Percentiles rank a stretch among this genome's conserved stretches.
Evolutionary conservation across 1,140 invertebrate species (phyloP).

Genomic region (Diorhabda elongata): DNA sequence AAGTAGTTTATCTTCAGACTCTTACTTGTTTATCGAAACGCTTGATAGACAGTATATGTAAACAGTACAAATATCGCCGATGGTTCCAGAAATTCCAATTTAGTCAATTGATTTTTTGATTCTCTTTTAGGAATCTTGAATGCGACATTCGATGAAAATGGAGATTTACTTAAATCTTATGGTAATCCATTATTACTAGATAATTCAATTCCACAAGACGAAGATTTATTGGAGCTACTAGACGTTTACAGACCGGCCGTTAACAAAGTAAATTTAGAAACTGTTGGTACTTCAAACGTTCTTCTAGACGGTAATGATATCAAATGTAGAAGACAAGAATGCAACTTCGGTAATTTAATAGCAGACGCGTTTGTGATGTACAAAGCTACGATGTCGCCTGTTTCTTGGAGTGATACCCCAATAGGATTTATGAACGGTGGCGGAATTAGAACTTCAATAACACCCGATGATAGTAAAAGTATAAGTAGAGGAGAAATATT

Average conservation of each 20-base stretch:
- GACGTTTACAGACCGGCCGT: constrained; percentile 59
- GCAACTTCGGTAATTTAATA: constrained; percentile 81
- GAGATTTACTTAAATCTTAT: constrained; percentile 62
- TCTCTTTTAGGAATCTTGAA: constrained; percentile 53
- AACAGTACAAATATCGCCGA: no score
- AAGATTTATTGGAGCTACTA: constrained; percentile 60
- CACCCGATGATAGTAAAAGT: constrained; percentile 33
- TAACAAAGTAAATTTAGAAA: constrained; percentile 50
- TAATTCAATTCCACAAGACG: constrained; percentile 58
- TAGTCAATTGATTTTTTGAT: background rate
- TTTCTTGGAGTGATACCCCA: constrained; percentile 68
- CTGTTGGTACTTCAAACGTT: constrained; percentile 62
- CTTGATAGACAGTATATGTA: no score
- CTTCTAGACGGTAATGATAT: constrained; percentile 61
- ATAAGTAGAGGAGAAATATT: constrained; percentile 51
- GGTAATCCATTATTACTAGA: constrained; percentile 84
- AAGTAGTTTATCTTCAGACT: no score
- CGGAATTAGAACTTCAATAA: constrained; percentile 58
- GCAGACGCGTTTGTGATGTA: constrained; percentile 66
- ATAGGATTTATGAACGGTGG: constrained; percentile 75
- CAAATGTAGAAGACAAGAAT: constrained; percentile 68
- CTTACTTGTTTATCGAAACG: no score
- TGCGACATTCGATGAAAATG: constrained; percentile 66
- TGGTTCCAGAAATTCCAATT: no score
- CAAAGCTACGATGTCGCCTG: constrained; percentile 47